phyloP scores from a whole-genome alignment of 2,113 vertebrate genomes.

The human region DNA sequence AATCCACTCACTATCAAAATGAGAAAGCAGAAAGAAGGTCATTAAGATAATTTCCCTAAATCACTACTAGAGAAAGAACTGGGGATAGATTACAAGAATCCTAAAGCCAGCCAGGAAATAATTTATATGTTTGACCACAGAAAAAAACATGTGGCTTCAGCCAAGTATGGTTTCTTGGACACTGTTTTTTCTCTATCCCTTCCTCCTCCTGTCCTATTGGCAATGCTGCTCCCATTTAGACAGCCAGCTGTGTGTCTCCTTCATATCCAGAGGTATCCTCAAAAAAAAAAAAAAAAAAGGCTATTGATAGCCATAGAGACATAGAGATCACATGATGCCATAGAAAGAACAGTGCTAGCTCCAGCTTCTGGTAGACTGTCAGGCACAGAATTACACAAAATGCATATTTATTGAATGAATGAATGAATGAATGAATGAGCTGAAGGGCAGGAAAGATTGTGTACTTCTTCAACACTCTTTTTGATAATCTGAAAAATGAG shows the following conservation, averaged over 20 bases:
- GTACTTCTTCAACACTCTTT: not conserved
- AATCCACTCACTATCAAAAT: not conserved
- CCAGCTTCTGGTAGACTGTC: not conserved
- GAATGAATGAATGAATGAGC: not conserved
- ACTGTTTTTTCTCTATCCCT: not conserved
- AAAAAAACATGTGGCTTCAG: not conserved
- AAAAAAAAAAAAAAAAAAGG: not conserved
- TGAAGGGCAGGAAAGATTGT: not conserved
- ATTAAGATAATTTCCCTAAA: not conserved
- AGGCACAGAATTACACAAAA: not conserved
- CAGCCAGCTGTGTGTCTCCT: not conserved
- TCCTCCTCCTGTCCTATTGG: accelerated
- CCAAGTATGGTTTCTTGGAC: not conserved
- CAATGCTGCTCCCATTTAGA: accelerated
- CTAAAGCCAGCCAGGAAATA: not conserved
- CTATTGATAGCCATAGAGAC: accelerated
- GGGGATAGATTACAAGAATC: not conserved
- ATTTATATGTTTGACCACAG: not conserved
- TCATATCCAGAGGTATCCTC: not conserved
- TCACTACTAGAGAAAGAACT: not conserved
- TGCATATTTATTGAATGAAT: not conserved
- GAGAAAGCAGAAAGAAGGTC: not conserved
- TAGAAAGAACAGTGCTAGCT: not conserved
- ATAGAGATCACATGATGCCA: accelerated
- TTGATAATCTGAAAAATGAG: not conserved